These are phyloP conservation scores for Anastrepha ludens DNA, from an alignment of 1,140 invertebrate genomes.

Conservation along the genomic window DNA sequence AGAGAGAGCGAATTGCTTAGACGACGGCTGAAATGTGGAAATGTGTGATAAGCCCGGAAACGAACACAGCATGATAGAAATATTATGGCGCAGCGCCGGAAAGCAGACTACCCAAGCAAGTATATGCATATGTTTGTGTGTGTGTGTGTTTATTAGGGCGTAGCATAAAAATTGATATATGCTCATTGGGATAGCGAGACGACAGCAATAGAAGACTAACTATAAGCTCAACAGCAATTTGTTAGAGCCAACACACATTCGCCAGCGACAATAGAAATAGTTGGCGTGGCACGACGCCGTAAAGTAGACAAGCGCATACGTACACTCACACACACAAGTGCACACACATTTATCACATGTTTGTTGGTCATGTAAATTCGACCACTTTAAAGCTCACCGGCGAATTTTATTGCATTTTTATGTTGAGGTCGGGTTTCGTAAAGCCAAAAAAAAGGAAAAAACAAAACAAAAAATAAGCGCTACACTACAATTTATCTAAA, in stretches of 20 bases:
- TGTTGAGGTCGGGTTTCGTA: conserved; percentile 62
- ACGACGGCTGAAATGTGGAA: conserved; percentile 21
- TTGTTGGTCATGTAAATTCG: conserved; percentile 25
- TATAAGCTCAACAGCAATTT: conserved; percentile 46
- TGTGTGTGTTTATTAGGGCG: conserved; percentile 16
- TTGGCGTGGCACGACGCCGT: conserved; percentile 37
- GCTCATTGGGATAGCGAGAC: conserved; percentile 47
- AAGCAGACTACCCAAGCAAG: not conserved
- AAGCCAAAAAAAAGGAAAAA: not conserved
- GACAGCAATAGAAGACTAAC: conserved; percentile 41
- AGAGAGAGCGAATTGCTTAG: not conserved
- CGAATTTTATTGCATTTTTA: conserved; percentile 71
- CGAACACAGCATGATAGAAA: conserved; percentile 47
- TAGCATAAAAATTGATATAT: conserved; percentile 49
- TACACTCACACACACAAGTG: not conserved
- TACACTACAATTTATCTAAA: conserved; percentile 41
- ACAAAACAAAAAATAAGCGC: not conserved
- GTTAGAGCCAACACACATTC: not conserved
- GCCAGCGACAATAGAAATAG: conserved; percentile 17
- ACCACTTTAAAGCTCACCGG: conserved; percentile 31
- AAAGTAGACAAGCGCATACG: not conserved
- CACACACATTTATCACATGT: not conserved
- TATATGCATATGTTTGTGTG: not conserved
- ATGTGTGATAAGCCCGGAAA: conserved; percentile 18
- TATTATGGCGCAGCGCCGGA: conserved; percentile 43